phyloP scores from a whole-genome alignment of 1,140 invertebrate genomes.

The honey bee (Apis mellifera) region DNA sequence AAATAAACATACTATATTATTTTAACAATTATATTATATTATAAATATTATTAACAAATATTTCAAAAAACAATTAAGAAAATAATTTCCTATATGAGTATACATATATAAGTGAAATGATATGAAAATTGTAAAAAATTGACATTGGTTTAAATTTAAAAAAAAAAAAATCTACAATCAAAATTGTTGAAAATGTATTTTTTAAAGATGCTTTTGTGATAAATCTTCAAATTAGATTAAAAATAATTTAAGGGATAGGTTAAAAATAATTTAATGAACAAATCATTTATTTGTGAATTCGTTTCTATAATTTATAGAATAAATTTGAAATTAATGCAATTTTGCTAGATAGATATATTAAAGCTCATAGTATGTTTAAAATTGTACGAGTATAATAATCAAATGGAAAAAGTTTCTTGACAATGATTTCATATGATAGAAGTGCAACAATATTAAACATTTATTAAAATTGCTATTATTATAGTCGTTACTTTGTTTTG shows the following conservation, averaged over 20 bases:
- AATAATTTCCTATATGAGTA: not conserved
- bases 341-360: slow-evolving; percentile 39
- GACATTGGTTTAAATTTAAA: not conserved
- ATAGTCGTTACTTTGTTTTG: not conserved
- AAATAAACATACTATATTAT: not conserved
- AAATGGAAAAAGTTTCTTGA: not conserved
- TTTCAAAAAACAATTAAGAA: not conserved
- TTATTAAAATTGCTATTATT: not conserved
- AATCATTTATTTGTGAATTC: not conserved
- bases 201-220: not conserved
- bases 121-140: not conserved
- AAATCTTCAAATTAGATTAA: not conserved
- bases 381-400: slow-evolving; percentile 27
- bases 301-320: slow-evolving; percentile 30
- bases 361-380: slow-evolving; percentile 56
- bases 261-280: not conserved
- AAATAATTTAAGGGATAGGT: not conserved
- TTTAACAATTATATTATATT: too few species aligned
- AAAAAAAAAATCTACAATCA: not conserved
- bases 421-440: not conserved
- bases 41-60: not conserved
- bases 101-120: not conserved
- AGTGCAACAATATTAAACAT: not conserved
- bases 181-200: not conserved
- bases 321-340: slow-evolving; percentile 41